A percentile compares a stretch with the other conserved stretches of the same genome.
Evolutionary conservation across 2,888 invertebrate genomes (phyloP).

Genomic region (Cerastis leucographa): DNA sequence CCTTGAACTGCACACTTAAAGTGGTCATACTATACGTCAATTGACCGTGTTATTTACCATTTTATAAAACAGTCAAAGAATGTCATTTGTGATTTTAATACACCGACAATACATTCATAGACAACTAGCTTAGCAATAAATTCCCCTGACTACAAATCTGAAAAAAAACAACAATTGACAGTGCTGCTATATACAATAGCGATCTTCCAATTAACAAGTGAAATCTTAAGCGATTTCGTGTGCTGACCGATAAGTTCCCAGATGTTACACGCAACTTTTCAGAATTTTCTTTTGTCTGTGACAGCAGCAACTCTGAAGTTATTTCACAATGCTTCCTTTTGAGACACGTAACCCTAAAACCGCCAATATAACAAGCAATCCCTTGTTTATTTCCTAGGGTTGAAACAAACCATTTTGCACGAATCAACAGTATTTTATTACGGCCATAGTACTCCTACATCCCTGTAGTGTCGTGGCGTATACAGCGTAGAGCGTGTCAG

Average conservation of each 20-base stretch:
- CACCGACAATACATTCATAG: no score
- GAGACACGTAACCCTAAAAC: not conserved
- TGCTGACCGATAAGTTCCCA: not conserved
- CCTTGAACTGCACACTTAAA: no score
- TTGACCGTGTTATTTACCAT: no score
- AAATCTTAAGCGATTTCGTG: not conserved
- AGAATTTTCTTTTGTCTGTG: not conserved
- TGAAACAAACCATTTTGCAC: conserved; percentile 17
- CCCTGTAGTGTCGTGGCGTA: conserved; percentile 3
- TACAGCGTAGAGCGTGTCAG: conserved; percentile 24
- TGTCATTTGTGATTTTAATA: no score
- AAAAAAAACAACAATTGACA: no score
- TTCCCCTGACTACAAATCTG: not conserved
- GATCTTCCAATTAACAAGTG: not conserved
- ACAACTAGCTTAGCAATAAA: not conserved
- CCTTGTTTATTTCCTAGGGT: not conserved
- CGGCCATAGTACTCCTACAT: not conserved
- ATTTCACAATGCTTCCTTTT: not conserved
- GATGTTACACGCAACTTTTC: not conserved
- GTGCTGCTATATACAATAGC: no score
- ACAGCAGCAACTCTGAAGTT: not conserved
- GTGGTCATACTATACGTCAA: no score
- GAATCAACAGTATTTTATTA: conserved; percentile 7
- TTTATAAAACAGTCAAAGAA: no score
- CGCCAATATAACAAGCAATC: not conserved